Base-by-base conservation (phyloP, 2,797 vertebrate species). In the Aldrovandia affinis region DNA sequence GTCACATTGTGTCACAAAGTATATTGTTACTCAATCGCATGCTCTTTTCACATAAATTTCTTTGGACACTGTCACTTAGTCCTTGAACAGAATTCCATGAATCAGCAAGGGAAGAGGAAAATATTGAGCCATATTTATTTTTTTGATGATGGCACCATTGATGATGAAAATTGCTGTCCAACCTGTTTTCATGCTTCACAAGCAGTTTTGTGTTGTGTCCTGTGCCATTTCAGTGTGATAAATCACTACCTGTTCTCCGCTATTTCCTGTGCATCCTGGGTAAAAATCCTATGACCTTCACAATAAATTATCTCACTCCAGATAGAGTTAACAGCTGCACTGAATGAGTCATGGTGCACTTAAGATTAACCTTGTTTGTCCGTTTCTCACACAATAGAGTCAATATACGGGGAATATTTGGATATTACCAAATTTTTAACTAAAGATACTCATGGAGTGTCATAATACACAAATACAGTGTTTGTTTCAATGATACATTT, bases 41-140 rank as follows among this genome's bases (percentile, higher is more conserved):
- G 68, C 68, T 18, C 30, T 20, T 73, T 4, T 73, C 65, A 70
- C 30, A 10, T 39, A 15, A n/a, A 12, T 2, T 42, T 42, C 36
- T 73, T 42, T 73, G 36, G 63, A 65, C 7, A 5, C 33, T 42
- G 68, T 39, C 68, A 73, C 68, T 33, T 39, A 73, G 68, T 73
- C 22, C 68, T 7, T 15, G 68, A 39, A 22, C 3, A 42, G 33
- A 73, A 73, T 73, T 18, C 20, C 68, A 20, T 18, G 68, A 73
- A 73, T 73, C 68, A 42, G 68, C 68, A 73, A 73, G 68, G 20
- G 8, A 73, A 42, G 68, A 42, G 68, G 68, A 33, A 73, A 73
- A 33, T 0, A 4, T 73, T 73, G 1, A 73, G 39, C 33, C 22
- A 22, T 39, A 42, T 73, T 18, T 70, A 5, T 70, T 7, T 39